Evolutionary conservation across 2,113 vertebrate species (phyloP).

Genomic region (Macheiramphus alcinus): DNA sequence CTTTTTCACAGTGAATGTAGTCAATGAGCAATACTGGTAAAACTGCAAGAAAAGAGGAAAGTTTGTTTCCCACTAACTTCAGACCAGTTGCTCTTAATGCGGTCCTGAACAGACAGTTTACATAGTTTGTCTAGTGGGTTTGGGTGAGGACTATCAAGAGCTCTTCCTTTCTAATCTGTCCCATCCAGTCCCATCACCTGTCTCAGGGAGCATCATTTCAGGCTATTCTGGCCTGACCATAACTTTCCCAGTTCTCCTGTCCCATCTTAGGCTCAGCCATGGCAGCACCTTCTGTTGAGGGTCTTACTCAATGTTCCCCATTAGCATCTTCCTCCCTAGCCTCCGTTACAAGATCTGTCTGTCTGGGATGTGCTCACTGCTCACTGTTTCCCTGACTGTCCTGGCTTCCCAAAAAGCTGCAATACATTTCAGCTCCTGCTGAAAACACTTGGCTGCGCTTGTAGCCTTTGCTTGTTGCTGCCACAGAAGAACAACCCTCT

Average conservation of each 20-base stretch:
- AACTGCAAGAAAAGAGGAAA: not conserved
- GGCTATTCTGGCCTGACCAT: not conserved
- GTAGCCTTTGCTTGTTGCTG: not conserved
- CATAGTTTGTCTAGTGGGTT: not conserved
- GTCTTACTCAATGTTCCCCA: fast-evolving
- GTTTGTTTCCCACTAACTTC: not conserved
- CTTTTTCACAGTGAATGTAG: not conserved
- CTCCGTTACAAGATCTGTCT: not conserved
- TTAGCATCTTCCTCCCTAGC: not conserved
- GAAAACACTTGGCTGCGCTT: not conserved
- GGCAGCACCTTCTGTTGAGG: not conserved
- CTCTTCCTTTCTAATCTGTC: not conserved
- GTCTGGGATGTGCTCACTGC: fast-evolving
- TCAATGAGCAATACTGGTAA: not conserved
- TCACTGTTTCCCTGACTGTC: not conserved
- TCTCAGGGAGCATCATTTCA: not conserved
- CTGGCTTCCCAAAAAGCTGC: not conserved
- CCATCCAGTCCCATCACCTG: not conserved
- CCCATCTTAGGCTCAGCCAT: not conserved
- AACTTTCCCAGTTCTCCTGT: not conserved
- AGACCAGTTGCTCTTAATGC: not conserved
- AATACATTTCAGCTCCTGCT: not conserved
- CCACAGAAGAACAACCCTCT: not conserved
- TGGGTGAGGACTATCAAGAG: not conserved
- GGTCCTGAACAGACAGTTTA: not conserved